A percentile compares a stretch with the other conserved stretches of the same genome.
Conservation (phyloP, 2,113 vertebrate species). For the Nestor notabilis region DNA sequence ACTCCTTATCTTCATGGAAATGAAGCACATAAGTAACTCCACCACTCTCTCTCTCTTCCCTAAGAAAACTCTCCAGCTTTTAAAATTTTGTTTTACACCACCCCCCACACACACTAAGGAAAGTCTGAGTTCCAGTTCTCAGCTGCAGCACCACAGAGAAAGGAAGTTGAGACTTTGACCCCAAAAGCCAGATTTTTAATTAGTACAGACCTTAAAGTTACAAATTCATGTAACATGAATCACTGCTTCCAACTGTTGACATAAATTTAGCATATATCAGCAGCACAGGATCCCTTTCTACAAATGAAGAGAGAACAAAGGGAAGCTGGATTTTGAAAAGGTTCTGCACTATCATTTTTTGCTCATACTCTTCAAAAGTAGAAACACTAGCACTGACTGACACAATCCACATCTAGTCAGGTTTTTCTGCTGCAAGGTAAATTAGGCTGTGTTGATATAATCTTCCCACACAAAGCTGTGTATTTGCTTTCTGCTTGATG, state of each 20-base stretch:
- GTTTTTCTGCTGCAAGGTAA: not conserved
- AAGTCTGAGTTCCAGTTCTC: not conserved
- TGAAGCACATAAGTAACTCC: not conserved
- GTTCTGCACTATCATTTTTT: not conserved
- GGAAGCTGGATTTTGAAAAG: not conserved
- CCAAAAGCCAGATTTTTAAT: not conserved
- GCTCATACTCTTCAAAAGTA: not conserved
- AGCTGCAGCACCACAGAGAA: not conserved
- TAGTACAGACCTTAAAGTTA: not conserved
- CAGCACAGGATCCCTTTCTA: not conserved
- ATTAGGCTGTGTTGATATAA: not conserved
- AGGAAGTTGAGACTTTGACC: not conserved
- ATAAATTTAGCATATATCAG: not conserved
- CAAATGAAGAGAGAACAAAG: not conserved
- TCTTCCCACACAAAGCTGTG: not conserved
- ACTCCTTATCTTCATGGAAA: not conserved
- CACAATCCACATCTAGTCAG: not conserved
- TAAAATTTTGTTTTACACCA: not conserved
- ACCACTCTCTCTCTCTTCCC: not conserved
- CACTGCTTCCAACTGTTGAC: not conserved
- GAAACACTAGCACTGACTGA: not conserved
- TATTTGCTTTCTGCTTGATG: slow-evolving; percentile 32
- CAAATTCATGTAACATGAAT: not conserved
- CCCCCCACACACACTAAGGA: not conserved
- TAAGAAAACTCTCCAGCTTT: not conserved